A percentile compares a stretch with the other conserved stretches of the same genome.
Evolutionary conservation across 1,140 invertebrate genomes (phyloP).

Genomic region (Armadillidium nasatum): DNA sequence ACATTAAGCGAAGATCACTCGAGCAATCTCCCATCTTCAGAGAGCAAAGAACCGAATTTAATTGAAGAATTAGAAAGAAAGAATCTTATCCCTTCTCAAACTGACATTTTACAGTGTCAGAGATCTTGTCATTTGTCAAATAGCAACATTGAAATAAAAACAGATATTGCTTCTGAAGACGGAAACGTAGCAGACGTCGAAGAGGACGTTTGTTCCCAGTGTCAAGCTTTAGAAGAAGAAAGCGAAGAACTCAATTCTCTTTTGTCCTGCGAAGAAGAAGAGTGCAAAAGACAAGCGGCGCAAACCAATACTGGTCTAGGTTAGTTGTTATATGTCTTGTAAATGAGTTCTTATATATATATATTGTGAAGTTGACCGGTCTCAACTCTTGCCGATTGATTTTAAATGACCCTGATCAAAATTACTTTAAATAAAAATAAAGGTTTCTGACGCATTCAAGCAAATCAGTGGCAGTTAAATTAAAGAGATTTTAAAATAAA

Average conservation of each 20-base stretch:
- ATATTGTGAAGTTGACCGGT: too few relatives aligned
- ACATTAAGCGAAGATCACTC: conserved; percentile 43
- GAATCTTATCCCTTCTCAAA: conserved; percentile 35
- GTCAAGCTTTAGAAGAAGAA: conserved; percentile 43
- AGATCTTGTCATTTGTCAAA: too few relatives aligned
- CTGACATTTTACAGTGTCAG: neutral
- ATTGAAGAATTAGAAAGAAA: conserved; percentile 44
- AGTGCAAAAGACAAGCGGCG: conserved; percentile 38
- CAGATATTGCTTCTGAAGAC: conserved; percentile 12
- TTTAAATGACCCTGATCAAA: too few relatives aligned
- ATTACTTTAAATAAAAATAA: too few relatives aligned
- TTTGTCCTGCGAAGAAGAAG: conserved; percentile 44
- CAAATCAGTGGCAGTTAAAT: too few relatives aligned
- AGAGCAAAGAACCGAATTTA: conserved; percentile 34
- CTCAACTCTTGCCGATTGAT: too few relatives aligned
- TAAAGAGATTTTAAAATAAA: too few relatives aligned
- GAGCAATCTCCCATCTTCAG: conserved; percentile 19
- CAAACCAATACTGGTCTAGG: too few relatives aligned
- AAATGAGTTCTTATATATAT: too few relatives aligned
- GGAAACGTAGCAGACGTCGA: conserved; percentile 36
- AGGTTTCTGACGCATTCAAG: too few relatives aligned
- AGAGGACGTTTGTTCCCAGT: conserved; percentile 44
- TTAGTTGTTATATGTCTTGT: too few relatives aligned
- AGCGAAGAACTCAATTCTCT: conserved; percentile 43
- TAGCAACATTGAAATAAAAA: neutral